Evolutionary conservation across 2,113 vertebrate genomes (phyloP), one percentile per base, ranked within the genome.

Genomic region (Pitta sordida): DNA sequence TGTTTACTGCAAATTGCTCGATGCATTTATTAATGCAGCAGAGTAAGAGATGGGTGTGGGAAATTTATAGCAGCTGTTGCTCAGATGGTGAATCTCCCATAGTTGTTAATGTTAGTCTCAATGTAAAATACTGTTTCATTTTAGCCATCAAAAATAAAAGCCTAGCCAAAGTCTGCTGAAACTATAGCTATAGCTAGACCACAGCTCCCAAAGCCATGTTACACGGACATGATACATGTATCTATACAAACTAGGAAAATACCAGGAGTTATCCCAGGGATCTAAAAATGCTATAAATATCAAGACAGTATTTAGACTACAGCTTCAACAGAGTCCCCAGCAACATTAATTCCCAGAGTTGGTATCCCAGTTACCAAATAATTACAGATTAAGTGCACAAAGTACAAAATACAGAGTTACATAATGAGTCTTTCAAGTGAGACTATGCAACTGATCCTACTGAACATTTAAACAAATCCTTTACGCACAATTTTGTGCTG

Each of bases 341-440:
- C 86, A 96, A 91, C 58, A 86, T 93, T 90, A 94, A 93, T 91
- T 96, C 92, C 90, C 93, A 88, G 63, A 90, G 63, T 2, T 91
- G 63, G 60, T 91, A 96, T 91, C 90, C 88, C 75, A 91, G 68
- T 95, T 96, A 93, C 88, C 71, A 93, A 86, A 83, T 94, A 94
- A 95, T 96, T 94, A 95, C 90, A 90, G 74, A 89, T 90, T 58
- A 93, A 85, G 74, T 65, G 88, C 46, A 76, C 82, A 49, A 89
- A 52, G 70, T 87, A 65, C 62, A 76, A 95, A 94, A 86, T 87
- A 87, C 0, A 80, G 69, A 83, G 64, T 95, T 96, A 90, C 34
- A 63, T 93, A 94, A 90, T 70, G 19, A 93, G 37, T 51, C 63
- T 80, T 83, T 77, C 59, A 81, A 94, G 71, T 53, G 51, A 49